Evolutionary conservation across 2,888 invertebrate species (phyloP).

Genomic region (Coelinius sp.): DNA sequence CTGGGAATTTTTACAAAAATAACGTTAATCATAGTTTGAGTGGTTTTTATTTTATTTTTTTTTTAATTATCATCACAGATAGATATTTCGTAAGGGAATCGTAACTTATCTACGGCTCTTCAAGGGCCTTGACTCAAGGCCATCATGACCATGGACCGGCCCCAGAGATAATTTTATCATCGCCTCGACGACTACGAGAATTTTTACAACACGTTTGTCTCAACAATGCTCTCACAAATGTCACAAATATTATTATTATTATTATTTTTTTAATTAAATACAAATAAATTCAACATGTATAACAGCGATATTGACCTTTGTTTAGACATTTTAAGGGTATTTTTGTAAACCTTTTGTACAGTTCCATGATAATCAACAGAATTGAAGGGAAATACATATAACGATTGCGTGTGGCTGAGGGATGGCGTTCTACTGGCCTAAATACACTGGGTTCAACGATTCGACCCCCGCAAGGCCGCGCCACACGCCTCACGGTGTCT

Average conservation of each 20-base stretch:
- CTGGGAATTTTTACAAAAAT: neutral
- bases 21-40: neutral
- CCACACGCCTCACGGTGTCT: conserved; percentile 38
- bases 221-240: neutral
- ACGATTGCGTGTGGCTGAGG: conserved; percentile 46
- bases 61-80: neutral
- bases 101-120: neutral
- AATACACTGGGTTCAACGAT: conserved; percentile 52
- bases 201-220: neutral
- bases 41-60: neutral
- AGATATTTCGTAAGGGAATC: neutral
- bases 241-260: neutral
- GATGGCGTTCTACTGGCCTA: conserved; percentile 52
- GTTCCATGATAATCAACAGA: too few relatives aligned
- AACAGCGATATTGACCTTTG: neutral
- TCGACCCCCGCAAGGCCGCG: conserved; percentile 49
- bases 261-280: neutral
- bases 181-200: neutral
- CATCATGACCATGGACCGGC: conserved; percentile 6
- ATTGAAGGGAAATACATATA: conserved; percentile 29
- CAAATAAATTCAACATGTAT: too few relatives aligned
- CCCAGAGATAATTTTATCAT: conserved; percentile 33
- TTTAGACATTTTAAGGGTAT: neutral
- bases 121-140: conserved; percentile 20
- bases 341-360: neutral